Evolutionary conservation across 2,113 vertebrate genomes (phyloP).

Genomic region (Paramormyrops kingsleyae): DNA sequence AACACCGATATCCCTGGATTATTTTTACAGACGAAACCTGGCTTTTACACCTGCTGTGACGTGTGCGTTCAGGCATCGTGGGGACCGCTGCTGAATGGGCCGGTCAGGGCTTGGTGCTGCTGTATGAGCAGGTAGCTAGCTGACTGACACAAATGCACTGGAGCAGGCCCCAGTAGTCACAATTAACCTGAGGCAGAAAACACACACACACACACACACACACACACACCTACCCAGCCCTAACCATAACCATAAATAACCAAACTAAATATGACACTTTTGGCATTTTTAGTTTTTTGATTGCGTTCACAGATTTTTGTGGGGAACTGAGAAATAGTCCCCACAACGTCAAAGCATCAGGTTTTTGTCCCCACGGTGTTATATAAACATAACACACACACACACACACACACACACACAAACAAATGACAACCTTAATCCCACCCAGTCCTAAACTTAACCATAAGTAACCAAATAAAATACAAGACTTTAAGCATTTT

Average conservation of each 20-base stretch:
- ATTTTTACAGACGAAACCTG: background rate
- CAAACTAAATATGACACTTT: too few species aligned
- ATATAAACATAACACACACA: background rate
- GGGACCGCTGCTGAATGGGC: background rate
- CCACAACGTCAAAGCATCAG: too few species aligned
- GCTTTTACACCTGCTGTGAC: background rate
- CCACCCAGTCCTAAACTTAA: background rate
- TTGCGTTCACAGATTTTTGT: too few species aligned
- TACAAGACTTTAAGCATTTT: background rate
- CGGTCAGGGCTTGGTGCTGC: background rate
- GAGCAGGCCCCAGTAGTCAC: background rate
- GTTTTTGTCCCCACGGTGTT: too few species aligned
- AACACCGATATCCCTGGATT: background rate
- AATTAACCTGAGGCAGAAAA: background rate
- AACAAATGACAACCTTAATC: background rate
- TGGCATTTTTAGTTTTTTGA: too few species aligned
- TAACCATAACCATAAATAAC: too few species aligned
- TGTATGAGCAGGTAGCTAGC: background rate
- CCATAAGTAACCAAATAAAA: background rate
- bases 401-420: background rate
- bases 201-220: background rate
- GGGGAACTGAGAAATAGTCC: too few species aligned
- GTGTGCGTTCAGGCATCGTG: background rate
- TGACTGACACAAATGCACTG: background rate
- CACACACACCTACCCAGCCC: background rate